Conservation (phyloP, 2,113 vertebrate genomes). For the Procapra przewalskii region DNA sequence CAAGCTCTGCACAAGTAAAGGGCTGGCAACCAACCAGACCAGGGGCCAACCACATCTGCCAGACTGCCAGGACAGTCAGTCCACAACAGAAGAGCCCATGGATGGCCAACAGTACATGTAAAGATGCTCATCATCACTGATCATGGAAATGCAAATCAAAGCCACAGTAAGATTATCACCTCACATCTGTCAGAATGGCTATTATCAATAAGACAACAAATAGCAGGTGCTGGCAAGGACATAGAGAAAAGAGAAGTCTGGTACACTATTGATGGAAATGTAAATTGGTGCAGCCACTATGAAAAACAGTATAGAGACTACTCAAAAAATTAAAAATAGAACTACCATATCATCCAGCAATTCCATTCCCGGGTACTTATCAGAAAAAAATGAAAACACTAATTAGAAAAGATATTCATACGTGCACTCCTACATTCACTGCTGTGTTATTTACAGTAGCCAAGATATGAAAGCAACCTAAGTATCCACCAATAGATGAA, state of each 20-base stretch:
- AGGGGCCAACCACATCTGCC: neutral
- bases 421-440: neutral
- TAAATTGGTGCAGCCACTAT: neutral
- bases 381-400: neutral
- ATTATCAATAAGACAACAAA: neutral
- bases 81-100: neutral
- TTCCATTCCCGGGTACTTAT: neutral
- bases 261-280: neutral
- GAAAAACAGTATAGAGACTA: fast-evolving
- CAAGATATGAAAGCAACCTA: neutral
- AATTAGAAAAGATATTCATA: neutral
- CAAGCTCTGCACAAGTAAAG: neutral
- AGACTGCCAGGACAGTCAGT: neutral
- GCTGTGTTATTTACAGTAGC: neutral
- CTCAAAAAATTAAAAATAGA: neutral
- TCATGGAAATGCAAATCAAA: neutral
- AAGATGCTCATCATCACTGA: neutral
- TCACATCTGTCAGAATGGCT: neutral
- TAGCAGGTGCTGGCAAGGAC: neutral
- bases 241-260: neutral
- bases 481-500: neutral
- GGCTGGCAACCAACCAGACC: neutral
- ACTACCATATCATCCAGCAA: neutral
- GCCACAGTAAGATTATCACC: neutral
- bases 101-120: neutral